A percentile compares a stretch with the other conserved stretches of the same genome.
These are phyloP conservation scores for Acanthaster planci DNA, from an alignment of 35 echinoderm and acorn worm species.

Conservation along the genomic window DNA sequence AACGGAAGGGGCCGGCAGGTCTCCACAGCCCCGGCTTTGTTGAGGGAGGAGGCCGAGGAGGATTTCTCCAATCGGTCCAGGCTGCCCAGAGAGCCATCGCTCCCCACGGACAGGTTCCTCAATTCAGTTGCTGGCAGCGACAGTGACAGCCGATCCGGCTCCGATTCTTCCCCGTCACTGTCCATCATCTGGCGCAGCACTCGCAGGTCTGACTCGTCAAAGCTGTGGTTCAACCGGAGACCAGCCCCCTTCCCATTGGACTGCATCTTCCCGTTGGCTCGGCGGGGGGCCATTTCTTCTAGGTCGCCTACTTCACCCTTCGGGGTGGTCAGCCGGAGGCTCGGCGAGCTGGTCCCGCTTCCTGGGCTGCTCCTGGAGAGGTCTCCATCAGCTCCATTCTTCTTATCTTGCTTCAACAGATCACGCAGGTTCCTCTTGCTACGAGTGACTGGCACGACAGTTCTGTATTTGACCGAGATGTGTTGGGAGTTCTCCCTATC, in stretches of 20 bases:
- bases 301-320: slow-evolving; percentile 37
- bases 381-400: neutral
- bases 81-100: slow-evolving; percentile 10
- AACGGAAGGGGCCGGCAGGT: slow-evolving; percentile 65
- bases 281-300: neutral
- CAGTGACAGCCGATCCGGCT: slow-evolving; percentile 40
- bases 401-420: slow-evolving; percentile 24
- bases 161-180: slow-evolving; percentile 47
- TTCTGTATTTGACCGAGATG: slow-evolving; percentile 70
- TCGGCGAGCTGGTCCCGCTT: slow-evolving; percentile 15
- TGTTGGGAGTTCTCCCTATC: slow-evolving; percentile 89
- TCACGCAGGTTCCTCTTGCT: slow-evolving; percentile 19
- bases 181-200: slow-evolving; percentile 31
- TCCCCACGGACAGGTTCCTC: slow-evolving; percentile 52
- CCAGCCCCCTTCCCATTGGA: neutral
- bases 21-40: slow-evolving; percentile 24
- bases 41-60: neutral
- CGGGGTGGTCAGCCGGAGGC: slow-evolving; percentile 30
- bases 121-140: slow-evolving; percentile 56
- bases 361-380: slow-evolving; percentile 25
- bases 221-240: slow-evolving; percentile 52
- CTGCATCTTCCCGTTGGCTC: neutral
- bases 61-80: neutral
- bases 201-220: slow-evolving; percentile 65
- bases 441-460: slow-evolving; percentile 29